Evolutionary conservation across 2,797 vertebrate genomes (phyloP).

Genomic region (Ambastaia sidthimunki): DNA sequence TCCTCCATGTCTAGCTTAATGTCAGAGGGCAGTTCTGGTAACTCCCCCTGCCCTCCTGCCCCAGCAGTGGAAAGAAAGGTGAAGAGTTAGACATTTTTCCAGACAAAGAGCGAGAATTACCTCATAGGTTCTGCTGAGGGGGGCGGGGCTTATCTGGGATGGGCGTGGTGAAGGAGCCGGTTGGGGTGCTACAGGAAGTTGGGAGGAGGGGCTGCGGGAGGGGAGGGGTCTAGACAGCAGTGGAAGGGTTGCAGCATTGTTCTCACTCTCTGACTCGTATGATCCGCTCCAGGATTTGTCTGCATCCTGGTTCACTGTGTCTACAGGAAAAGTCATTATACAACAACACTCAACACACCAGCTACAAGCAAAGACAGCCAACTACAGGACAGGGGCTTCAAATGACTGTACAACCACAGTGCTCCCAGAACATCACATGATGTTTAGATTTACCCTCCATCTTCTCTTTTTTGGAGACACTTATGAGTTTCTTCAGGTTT

Average conservation of each 20-base stretch:
- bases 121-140: slow-evolving; percentile 70
- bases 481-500: slow-evolving; percentile 82
- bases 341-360: background rate
- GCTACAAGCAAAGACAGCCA: background rate
- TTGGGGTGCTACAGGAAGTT: slow-evolving; percentile 67
- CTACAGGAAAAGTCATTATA: slow-evolving; percentile 43
- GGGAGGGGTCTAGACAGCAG: slow-evolving; percentile 66
- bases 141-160: slow-evolving; percentile 70
- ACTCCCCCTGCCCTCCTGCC: slow-evolving; percentile 58
- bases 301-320: slow-evolving; percentile 68
- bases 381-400: slow-evolving; percentile 50
- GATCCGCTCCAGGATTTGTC: slow-evolving; percentile 71
- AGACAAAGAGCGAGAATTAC: slow-evolving; percentile 68
- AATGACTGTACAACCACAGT: slow-evolving; percentile 63
- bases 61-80: slow-evolving; percentile 41
- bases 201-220: slow-evolving; percentile 56
- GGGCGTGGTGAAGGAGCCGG: slow-evolving; percentile 69
- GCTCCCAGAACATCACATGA: slow-evolving; percentile 37
- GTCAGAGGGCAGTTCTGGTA: slow-evolving; percentile 65
- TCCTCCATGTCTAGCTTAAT: slow-evolving; percentile 59
- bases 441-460: slow-evolving; percentile 71
- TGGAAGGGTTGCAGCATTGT: slow-evolving; percentile 68
- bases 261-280: slow-evolving; percentile 77
- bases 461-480: slow-evolving; percentile 76
- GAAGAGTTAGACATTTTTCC: slow-evolving; percentile 56